Base-by-base conservation (phyloP, 2,113 vertebrate species). In the Sapayoa aenigma region DNA sequence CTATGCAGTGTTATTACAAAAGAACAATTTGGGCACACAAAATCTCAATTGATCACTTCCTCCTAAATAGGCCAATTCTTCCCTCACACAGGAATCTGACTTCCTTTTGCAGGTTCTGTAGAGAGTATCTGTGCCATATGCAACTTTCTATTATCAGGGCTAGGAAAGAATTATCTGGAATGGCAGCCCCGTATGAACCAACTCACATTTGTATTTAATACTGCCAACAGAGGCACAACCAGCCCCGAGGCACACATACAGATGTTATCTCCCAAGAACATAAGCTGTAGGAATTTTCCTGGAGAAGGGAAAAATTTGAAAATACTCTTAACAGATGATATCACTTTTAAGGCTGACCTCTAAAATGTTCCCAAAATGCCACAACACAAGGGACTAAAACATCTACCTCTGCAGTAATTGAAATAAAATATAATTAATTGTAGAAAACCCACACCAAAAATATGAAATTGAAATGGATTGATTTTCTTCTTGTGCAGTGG, bases 401-500 rank as follows among this genome's bases (percentile, higher is more conserved):
- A 75, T 68, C 67, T 62, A 74, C 1, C 1, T 46, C 71, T 90
- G 76, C 83, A 84, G 65, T 52, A 76, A 63, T 33, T 33, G 23
- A 50, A 84, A 79, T 77, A 84, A 67, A 47, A 33, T 7, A 60
- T 14, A 28, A 77, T 20, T 67, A 74, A 46, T 12, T 69, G 42
- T 41, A 56, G 56, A 37, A 90, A 75, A 50, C 39, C 30, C 60
- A 60, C 35, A 76, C 27, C 2, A 3, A 74, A 59, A 81, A 71
- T 21, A 13, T 71, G 83, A 86, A 74, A 93, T 56, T 75, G 85
- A 76, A 95, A 81, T 31, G 24, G 27, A 87, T 20, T 67, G 67
- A 91, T 89, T 92, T 91, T 80, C 50, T 85, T 80, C 72, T 65
- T 50, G 65, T 65, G 59, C 95, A 94, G 41, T 47, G 68, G 76